phyloP scores from a whole-genome alignment of 2,113 vertebrate genomes.

The Oncorhynchus tshawytscha region DNA sequence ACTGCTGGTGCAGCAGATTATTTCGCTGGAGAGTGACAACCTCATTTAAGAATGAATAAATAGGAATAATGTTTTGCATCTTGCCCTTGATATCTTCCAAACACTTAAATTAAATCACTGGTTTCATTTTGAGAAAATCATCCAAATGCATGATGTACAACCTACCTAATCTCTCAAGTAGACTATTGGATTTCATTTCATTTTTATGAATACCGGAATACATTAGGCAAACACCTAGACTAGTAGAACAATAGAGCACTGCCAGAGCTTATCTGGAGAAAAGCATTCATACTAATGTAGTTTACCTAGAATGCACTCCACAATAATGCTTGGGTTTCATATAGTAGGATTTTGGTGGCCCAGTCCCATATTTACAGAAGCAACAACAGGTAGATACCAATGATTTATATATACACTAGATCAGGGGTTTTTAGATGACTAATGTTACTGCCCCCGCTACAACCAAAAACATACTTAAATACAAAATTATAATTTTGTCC shows the following conservation, averaged over 20 bases:
- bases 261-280: constrained; percentile 12
- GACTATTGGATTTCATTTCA: neutral
- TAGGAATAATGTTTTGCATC: constrained; percentile 11
- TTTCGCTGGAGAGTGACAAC: constrained; percentile 4
- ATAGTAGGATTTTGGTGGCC: constrained; percentile 12
- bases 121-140: neutral
- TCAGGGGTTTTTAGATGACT: no score
- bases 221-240: constrained; percentile 9
- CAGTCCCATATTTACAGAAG: constrained; percentile 15
- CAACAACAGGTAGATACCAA: no score
- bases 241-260: constrained; percentile 15
- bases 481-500: no score
- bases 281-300: neutral
- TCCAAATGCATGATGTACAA: neutral
- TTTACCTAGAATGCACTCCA: neutral
- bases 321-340: constrained; percentile 22
- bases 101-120: neutral
- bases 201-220: constrained; percentile 1
- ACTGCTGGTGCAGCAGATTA: neutral
- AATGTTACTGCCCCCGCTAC: no score
- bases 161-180: neutral
- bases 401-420: neutral
- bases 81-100: constrained; percentile 19
- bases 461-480: no score
- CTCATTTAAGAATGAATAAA: constrained; percentile 11